Base-by-base conservation (phyloP, 2,888 invertebrate species). In the Eupithecia insigniata region DNA sequence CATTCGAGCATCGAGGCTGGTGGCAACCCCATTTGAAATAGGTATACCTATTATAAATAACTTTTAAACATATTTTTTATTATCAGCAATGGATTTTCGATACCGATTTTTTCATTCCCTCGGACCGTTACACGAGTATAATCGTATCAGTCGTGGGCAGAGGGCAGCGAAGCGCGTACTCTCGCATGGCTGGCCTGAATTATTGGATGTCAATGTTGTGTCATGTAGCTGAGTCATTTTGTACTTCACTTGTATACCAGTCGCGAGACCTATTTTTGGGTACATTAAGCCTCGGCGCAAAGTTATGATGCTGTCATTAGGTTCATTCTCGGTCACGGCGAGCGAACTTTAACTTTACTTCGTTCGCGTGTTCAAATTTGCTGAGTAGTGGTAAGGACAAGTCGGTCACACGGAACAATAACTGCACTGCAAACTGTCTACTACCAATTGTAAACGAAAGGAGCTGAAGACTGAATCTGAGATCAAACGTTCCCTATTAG, bases 121-220 rank as follows among this genome's bases (percentile, higher is more conserved):
- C 22, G 64, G 34, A 64, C 36, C 34, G 30, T 51, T 51, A 62
- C 32, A 62, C 34, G 36, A 26, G 58, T 43, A 58, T 65, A 70
- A 70, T 66, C 60, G 60, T 12, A 70, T 66, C 60, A 66, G 66
- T 58, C 30, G 58, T 70, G 66, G 66, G 32, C 65, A 58, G 65
- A 10, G 58, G 8, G 51, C 66, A 66, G 58, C 66, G 70, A 66
- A 43, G 70, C 32, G 70, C 55, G 36, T 22, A 22, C 22, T 32
- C 26, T 46, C 65, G 66, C 70, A 60, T 43, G 60, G 32, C 32
- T 66, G 46, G 66, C 58, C 66, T 30, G 70, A 60, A 60, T 66
- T 46, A 66, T 61, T 70, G 58, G 64, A 36, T 36, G 64, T 64
- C 64, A 66, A 66, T 46, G 36, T 65, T 10, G 46, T 66, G 66